Base-by-base conservation (phyloP, 37 sponge, comb jelly and placozoan genomes). In the Cliona cf. orientalis region DNA sequence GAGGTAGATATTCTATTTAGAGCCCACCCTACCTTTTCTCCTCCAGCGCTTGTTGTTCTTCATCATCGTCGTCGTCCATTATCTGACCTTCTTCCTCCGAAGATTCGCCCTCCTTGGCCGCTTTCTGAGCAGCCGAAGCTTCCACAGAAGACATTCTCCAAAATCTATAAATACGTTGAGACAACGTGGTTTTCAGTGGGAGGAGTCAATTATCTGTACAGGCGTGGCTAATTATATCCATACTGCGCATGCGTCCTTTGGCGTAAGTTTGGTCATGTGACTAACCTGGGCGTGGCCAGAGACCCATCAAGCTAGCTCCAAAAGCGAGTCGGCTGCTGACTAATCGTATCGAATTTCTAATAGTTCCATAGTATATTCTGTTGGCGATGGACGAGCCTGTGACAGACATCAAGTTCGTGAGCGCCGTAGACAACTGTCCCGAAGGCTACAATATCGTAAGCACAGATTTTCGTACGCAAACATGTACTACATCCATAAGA, bases 51-150 rank as follows among this genome's bases (percentile, higher is more conserved):
- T 2, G 36, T 25, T 65, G 36, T 67, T 79, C 46, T 25, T 73
- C 58, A 21, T 83, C 80, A 2, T 84, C 90, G 4, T 89, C 90
- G 11, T 89, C 90, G 41, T 89, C 90, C 31, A 84, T 42, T 42
- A 89, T 89, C 57, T 84, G 80, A 45, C 90, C 90, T 55, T 89
- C 90, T 64, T 89, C 89, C 79, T 89, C 90, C 1, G 84, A 78
- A 0, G 90, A 89, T n/a, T 39, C 36, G 14, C 2, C 60, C 9
- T 37, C 42, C 59, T 35, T 21, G 17, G 34, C 55, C 29, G 74
- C 74, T 46, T 19, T 17, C 55, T 19, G 55, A 11, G 17, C 55
- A 49, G 55, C 55, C 14, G 14, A 49, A 17, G 55, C 17, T 49
- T 49, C 17, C 17, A 11, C 55, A 49, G 55, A 49, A 11, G 55